Conservation (phyloP, 1,140 invertebrate genomes). For the Laodelphax striatellus region DNA sequence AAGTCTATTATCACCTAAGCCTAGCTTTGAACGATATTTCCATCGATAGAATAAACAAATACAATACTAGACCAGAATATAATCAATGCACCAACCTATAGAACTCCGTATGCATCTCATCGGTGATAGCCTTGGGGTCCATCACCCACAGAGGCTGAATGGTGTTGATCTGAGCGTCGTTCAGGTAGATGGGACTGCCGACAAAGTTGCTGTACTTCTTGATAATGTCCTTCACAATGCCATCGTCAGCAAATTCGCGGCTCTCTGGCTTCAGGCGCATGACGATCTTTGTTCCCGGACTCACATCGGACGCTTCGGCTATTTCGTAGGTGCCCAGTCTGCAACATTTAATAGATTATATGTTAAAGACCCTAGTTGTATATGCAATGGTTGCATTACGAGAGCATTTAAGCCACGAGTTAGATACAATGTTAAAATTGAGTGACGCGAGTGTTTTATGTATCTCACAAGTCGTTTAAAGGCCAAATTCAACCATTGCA, state of each 20-base stretch:
- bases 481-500: too few relatives aligned
- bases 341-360: slow-evolving; percentile 23
- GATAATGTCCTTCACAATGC: slow-evolving; percentile 70
- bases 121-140: slow-evolving; percentile 77
- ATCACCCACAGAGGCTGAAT: slow-evolving; percentile 87
- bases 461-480: too few relatives aligned
- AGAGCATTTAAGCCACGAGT: too few relatives aligned
- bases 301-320: slow-evolving; percentile 66
- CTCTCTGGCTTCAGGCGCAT: slow-evolving; percentile 78
- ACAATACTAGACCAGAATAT: too few relatives aligned
- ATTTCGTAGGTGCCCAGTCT: slow-evolving; percentile 84
- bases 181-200: slow-evolving; percentile 81
- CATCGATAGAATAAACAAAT: too few relatives aligned
- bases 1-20: too few relatives aligned
- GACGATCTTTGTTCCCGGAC: slow-evolving; percentile 87
- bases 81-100: neutral
- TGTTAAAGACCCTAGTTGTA: too few relatives aligned
- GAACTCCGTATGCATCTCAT: slow-evolving; percentile 83
- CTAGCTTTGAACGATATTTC: too few relatives aligned
- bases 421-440: too few relatives aligned
- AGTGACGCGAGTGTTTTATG: too few relatives aligned
- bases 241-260: slow-evolving; percentile 80
- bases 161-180: slow-evolving; percentile 74
- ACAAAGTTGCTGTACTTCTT: slow-evolving; percentile 97
- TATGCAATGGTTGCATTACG: too few relatives aligned